Conservation (phyloP, 1,140 invertebrate species). For the Cydia splendana region DNA sequence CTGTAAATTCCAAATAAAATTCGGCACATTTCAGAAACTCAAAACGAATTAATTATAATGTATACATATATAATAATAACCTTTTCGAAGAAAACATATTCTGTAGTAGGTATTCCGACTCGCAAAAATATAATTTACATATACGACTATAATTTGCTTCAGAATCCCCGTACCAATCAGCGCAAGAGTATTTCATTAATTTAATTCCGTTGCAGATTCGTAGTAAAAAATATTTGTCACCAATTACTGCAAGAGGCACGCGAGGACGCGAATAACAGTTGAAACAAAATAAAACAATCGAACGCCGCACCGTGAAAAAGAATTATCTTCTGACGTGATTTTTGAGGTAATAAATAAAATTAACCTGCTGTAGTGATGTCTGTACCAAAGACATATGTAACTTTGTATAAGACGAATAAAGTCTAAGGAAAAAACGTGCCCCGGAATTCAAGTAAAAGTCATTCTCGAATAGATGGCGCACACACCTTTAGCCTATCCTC, state of each 20-base stretch:
- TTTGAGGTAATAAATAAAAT: neutral
- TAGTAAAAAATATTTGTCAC: neutral
- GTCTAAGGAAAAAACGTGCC: too few species aligned
- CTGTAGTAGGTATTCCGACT: too few species aligned
- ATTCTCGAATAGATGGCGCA: too few species aligned
- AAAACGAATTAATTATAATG: too few species aligned
- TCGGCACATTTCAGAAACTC: too few species aligned
- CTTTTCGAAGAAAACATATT: too few species aligned
- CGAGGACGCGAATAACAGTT: neutral
- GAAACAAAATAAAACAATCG: conserved; percentile 5
- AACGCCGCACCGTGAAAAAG: conserved; percentile 38
- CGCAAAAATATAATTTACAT: too few species aligned
- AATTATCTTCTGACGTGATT: conserved; percentile 32
- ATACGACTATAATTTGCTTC: neutral
- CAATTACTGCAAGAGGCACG: neutral
- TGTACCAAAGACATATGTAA: neutral
- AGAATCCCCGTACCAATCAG: neutral
- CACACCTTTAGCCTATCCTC: too few species aligned
- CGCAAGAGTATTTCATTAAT: conserved; percentile 3
- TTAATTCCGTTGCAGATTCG: neutral
- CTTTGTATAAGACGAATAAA: too few species aligned
- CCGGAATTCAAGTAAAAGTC: too few species aligned
- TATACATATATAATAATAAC: too few species aligned
- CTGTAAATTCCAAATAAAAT: too few species aligned
- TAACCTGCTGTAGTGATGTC: neutral